These are phyloP conservation scores for Pseudanteris insignis DNA, from an alignment of 2,888 invertebrate genomes.

Conservation along the genomic window DNA sequence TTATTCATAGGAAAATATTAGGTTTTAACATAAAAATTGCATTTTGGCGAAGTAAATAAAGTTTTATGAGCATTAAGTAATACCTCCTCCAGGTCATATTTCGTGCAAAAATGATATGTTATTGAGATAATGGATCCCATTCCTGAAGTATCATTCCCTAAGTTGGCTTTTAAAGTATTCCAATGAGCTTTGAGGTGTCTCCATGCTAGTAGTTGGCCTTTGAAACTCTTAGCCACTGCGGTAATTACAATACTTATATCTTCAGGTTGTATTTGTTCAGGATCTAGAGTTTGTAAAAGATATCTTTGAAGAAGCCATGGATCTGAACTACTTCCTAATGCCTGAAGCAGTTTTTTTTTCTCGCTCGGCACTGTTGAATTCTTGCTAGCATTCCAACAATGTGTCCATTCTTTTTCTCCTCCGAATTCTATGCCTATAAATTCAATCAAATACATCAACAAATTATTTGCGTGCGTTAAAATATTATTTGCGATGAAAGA, in stretches of 20 bases:
- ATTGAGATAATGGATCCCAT: slow-evolving; percentile 75
- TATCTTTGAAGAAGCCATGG: slow-evolving; percentile 86
- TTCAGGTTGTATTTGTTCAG: slow-evolving; percentile 75
- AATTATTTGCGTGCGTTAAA: no score
- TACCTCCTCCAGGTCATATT: no score
- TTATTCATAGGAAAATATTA: no score
- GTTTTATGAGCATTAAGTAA: no score
- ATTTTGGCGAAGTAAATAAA: no score
- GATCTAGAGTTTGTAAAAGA: slow-evolving; percentile 77
- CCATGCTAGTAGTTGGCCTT: slow-evolving; percentile 78
- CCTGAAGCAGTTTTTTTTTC: slow-evolving; percentile 75
- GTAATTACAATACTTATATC: slow-evolving; percentile 78
- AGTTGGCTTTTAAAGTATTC: slow-evolving; percentile 72
- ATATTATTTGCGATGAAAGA: no score
- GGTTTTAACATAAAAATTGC: no score
- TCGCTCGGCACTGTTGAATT: slow-evolving; percentile 76
- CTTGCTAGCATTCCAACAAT: slow-evolving; percentile 78
- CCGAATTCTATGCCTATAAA: slow-evolving; percentile 75
- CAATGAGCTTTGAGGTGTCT: slow-evolving; percentile 78
- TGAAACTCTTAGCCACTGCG: slow-evolving; percentile 78
- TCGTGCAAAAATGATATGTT: slow-evolving; percentile 75
- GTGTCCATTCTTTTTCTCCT: slow-evolving; percentile 78
- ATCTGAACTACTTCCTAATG: slow-evolving; percentile 77
- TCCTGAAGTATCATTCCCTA: slow-evolving; percentile 73
- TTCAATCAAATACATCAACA: no score